phyloP scores from a whole-genome alignment of 2,113 vertebrate genomes.

The Chauna torquata region DNA sequence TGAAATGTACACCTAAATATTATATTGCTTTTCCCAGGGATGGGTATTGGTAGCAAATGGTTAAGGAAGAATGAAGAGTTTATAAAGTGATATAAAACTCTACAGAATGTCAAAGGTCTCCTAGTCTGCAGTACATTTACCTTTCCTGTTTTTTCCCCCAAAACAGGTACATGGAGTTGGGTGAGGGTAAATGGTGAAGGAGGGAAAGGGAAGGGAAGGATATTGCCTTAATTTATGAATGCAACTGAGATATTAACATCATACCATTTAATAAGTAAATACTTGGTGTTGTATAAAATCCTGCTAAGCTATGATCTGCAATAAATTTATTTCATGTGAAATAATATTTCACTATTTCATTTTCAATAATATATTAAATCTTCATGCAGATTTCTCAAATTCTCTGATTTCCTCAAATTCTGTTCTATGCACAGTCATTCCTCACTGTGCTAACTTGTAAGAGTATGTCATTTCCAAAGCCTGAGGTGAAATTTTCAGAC shows the following conservation, averaged over 20 bases:
- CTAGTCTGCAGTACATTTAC: background rate
- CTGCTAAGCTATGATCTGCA: background rate
- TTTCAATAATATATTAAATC: background rate
- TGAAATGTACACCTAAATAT: background rate
- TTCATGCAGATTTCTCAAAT: background rate
- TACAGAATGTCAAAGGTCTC: background rate
- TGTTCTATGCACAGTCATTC: slow-evolving; percentile 6
- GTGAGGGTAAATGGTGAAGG: background rate
- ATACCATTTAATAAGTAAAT: background rate
- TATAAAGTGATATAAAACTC: background rate
- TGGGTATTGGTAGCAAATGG: background rate
- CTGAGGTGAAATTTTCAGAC: background rate
- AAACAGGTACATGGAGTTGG: background rate
- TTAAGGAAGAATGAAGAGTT: background rate
- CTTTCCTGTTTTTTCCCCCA: background rate
- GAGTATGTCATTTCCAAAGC: background rate
- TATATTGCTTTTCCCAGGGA: background rate
- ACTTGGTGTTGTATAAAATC: slow-evolving; percentile 11
- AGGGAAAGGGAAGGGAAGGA: background rate
- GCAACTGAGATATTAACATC: background rate
- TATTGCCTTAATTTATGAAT: background rate
- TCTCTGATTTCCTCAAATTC: background rate
- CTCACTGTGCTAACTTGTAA: background rate
- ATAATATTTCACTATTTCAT: no score
- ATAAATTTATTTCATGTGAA: slow-evolving; percentile 25